These are phyloP conservation scores for Leptodirus hochenwartii DNA, from an alignment of 2,888 invertebrate genomes.

Conservation along the genomic window DNA sequence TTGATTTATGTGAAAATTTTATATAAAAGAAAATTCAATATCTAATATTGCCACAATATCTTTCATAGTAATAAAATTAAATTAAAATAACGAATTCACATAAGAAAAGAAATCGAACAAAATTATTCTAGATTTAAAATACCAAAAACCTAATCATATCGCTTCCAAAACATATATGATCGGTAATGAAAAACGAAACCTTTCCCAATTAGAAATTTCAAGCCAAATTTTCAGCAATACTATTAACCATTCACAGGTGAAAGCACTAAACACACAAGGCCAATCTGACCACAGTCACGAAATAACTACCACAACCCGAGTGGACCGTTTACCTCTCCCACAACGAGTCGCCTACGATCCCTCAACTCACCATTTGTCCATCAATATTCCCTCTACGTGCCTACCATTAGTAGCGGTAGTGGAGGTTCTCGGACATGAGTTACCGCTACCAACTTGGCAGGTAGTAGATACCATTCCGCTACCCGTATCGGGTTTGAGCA, in stretches of 20 bases:
- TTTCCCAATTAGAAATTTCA: too few relatives aligned
- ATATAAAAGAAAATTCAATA: too few relatives aligned
- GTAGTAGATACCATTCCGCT: slow-evolving; percentile 55
- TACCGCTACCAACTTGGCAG: slow-evolving; percentile 42
- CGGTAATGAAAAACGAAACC: too few relatives aligned
- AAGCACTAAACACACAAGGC: slow-evolving; percentile 75
- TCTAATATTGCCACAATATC: too few relatives aligned
- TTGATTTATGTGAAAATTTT: too few relatives aligned
- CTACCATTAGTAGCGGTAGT: slow-evolving; percentile 58
- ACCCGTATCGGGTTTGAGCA: slow-evolving; percentile 48
- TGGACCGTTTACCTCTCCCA: slow-evolving; percentile 66
- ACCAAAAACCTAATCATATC: too few relatives aligned
- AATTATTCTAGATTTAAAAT: too few relatives aligned
- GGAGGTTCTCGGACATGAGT: slow-evolving; percentile 44
- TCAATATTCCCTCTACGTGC: slow-evolving; percentile 64
- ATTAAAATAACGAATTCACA: too few relatives aligned
- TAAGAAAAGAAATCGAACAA: too few relatives aligned
- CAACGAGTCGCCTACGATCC: slow-evolving; percentile 71
- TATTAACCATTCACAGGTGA: slow-evolving; percentile 50
- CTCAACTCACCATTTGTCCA: slow-evolving; percentile 52
- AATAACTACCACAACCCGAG: slow-evolving; percentile 61
- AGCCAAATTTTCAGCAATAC: slow-evolving; percentile 2
- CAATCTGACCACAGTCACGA: slow-evolving; percentile 77
- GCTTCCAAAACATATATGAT: too few relatives aligned
- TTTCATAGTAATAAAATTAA: too few relatives aligned